phyloP scores from a whole-genome alignment of 2,113 vertebrate species.

The Neogale vison region DNA sequence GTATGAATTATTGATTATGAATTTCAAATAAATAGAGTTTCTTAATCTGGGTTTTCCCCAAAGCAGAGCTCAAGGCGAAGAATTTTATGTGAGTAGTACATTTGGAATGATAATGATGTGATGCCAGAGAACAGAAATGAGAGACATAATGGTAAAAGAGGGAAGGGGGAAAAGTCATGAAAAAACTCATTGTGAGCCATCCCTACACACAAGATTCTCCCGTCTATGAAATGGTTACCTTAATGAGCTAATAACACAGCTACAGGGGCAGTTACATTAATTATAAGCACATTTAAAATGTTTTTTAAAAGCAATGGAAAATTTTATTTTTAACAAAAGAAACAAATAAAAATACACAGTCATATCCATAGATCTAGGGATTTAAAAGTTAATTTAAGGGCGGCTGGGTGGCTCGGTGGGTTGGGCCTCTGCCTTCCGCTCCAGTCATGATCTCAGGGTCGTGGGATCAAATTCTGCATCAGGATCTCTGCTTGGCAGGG shows the following conservation, averaged over 20 bases:
- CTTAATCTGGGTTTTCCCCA: not conserved
- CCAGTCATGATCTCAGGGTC: no score
- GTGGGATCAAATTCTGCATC: fast-evolving
- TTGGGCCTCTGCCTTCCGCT: no score
- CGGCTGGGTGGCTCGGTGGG: no score
- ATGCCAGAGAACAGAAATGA: not conserved
- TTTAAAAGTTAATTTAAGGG: not conserved
- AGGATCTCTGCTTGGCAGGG: no score
- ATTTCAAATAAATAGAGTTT: not conserved
- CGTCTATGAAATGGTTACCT: not conserved
- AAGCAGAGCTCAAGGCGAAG: not conserved
- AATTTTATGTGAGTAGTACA: not conserved
- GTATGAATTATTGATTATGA: not conserved
- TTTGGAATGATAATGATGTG: not conserved
- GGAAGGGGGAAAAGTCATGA: not conserved
- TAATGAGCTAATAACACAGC: not conserved
- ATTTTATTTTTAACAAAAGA: not conserved
- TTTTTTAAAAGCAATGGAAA: not conserved
- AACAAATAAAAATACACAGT: not conserved
- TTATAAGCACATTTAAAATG: not conserved
- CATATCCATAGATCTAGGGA: not conserved
- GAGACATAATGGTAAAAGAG: not conserved
- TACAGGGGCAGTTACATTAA: not conserved
- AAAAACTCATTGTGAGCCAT: not conserved
- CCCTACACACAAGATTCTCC: not conserved